Conservation (phyloP, 2,888 invertebrate genomes). For the Linnaemya vulpina region DNA sequence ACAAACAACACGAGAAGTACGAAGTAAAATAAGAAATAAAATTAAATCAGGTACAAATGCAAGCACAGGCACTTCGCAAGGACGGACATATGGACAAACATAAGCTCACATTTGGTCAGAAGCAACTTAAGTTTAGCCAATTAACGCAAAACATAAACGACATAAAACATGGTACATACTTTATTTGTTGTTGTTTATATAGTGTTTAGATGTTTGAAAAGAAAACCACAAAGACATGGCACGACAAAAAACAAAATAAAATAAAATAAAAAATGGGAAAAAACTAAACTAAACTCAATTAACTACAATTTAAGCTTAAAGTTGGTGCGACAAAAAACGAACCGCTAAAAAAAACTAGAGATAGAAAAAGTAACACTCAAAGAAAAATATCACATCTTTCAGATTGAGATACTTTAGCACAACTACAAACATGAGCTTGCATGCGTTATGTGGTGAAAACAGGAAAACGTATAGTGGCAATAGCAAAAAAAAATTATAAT, state of each 20-base stretch:
- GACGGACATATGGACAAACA: constrained; percentile 18
- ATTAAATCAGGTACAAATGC: constrained; percentile 60
- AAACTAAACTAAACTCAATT: constrained; percentile 67
- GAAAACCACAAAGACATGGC: constrained; percentile 28
- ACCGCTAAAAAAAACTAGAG: constrained; percentile 27
- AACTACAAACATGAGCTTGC: not conserved
- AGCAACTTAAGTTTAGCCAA: constrained; percentile 70
- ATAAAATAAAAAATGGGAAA: not conserved
- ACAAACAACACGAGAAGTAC: constrained; percentile 19
- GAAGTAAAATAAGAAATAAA: constrained; percentile 45
- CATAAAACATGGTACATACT: constrained; percentile 64
- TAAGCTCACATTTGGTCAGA: constrained; percentile 63
- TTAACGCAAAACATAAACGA: constrained; percentile 71
- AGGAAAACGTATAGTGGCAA: constrained; percentile 55
- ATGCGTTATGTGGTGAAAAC: constrained; percentile 65
- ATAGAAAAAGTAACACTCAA: constrained; percentile 39
- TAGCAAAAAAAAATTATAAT: not conserved
- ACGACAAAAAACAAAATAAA: constrained; percentile 13
- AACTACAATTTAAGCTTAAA: constrained; percentile 69
- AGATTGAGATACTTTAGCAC: constrained; percentile 28
- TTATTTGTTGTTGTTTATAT: constrained; percentile 36
- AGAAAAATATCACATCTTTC: constrained; percentile 14
- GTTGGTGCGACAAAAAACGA: constrained; percentile 51
- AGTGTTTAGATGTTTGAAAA: not conserved
- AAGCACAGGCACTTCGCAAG: constrained; percentile 29